Base-by-base conservation (phyloP, 92 coral and sea anemone genomes). In the Pocillopora grandis region DNA sequence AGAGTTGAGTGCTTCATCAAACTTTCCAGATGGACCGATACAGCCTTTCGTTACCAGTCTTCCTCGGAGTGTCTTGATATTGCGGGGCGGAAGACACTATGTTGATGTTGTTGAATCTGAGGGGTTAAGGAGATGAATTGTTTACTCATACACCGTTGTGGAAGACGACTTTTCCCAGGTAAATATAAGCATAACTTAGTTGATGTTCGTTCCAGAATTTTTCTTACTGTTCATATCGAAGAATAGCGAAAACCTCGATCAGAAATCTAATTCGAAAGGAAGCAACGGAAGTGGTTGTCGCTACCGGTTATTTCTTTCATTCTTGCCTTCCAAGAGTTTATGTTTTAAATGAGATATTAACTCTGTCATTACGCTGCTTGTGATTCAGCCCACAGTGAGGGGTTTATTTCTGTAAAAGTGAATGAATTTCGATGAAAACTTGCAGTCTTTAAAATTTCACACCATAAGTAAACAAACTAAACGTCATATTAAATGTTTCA, bases 101-200 rank as follows among this genome's bases (percentile, higher is more conserved):
- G 56, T 36, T 36, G 56, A 23, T 35, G 9, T 19, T 70, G 1
- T 36, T 36, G 74, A 2, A 20, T 8, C 13, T 16, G 1, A 42
- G 18, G 57, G 13, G 84, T 80, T 27, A 33, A 42, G 16, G 17
- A 20, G 59, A 81, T 36, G 85, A 68, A 72, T 60, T 71, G 77
- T 59, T 58, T 42, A 60, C 66, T 71, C 11, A 33, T n/a, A 13
- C 59, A 23, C 58, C 65, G 31, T 27, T 17, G 21, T 33, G 67
- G 33, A 35, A 59, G 58, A 18, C 66, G 58, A 37, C 37, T 58
- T 61, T 68, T 70, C 62, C 17, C 68, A 71, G 78, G 85, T 81
- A 71, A 65, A 58, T 37, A 1, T 27, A 2, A 16, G 69, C 12
- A 69, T 1, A 13, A 57, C 12, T 48, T 42, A 10, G 36, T 21